Evolutionary conservation across 2,797 vertebrate genomes (phyloP).

Genomic region (Sandelia bainsii): DNA sequence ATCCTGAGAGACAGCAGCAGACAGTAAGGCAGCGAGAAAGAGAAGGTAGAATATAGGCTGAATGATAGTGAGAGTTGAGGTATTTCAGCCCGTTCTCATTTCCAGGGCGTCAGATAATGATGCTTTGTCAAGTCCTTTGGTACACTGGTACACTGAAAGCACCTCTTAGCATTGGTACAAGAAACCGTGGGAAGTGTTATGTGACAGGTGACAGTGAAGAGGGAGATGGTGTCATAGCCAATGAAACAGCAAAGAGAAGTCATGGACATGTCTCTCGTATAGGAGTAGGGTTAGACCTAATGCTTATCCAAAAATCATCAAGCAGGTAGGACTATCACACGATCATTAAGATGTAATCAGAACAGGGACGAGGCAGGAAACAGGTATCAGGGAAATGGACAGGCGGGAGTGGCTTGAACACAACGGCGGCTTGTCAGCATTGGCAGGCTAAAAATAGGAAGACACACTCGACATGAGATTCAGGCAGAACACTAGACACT

Average conservation of each 20-base stretch:
- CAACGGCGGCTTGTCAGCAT: background rate
- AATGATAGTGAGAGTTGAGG: background rate
- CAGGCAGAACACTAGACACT: no score
- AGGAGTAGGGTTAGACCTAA: background rate
- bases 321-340: background rate
- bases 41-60: background rate
- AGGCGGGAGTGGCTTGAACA: background rate
- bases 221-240: no score
- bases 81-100: background rate
- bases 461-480: no score
- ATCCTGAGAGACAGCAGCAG: conserved; percentile 22
- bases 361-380: background rate
- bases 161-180: no score
- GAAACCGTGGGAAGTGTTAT: no score
- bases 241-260: no score
- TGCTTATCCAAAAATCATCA: background rate
- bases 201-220: no score
- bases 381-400: no score
- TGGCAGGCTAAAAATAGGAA: background rate
- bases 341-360: no score
- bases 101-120: background rate
- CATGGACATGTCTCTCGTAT: no score
- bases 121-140: background rate
- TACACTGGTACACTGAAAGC: no score
- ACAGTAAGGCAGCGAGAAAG: background rate